Percentiles rank a stretch among this genome's conserved stretches.
Evolutionary conservation across 2,888 invertebrate species (phyloP).

Genomic region (Antheraea yamamai): DNA sequence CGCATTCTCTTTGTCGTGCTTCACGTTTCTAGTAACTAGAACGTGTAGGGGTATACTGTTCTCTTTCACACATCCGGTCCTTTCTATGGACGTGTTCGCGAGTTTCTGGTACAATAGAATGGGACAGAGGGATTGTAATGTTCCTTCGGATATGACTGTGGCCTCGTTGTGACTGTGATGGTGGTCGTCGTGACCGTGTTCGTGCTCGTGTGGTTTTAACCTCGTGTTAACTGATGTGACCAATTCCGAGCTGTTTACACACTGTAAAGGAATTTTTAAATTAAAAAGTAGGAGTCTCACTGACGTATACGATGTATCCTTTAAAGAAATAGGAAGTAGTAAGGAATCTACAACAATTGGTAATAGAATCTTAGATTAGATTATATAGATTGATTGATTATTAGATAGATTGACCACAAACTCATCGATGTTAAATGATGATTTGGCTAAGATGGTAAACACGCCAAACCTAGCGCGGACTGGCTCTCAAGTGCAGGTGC

Average conservation of each 20-base stretch:
- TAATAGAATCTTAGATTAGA: too few species aligned
- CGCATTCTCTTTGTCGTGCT: slow-evolving; percentile 44
- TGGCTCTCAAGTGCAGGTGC: too few species aligned
- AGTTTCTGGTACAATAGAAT: slow-evolving; percentile 85
- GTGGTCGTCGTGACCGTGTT: slow-evolving; percentile 42
- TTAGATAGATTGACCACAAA: too few species aligned
- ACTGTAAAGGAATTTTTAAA: slow-evolving; percentile 55
- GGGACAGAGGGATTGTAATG: slow-evolving; percentile 84
- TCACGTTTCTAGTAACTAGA: slow-evolving; percentile 28
- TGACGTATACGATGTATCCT: not conserved
- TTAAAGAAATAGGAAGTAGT: not conserved
- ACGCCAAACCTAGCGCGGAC: too few species aligned
- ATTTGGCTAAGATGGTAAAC: too few species aligned
- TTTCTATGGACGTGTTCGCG: slow-evolving; percentile 77
- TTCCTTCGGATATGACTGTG: slow-evolving; percentile 51
- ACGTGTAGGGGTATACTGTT: slow-evolving; percentile 31
- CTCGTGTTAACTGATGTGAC: slow-evolving; percentile 68
- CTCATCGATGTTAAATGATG: too few species aligned
- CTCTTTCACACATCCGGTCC: slow-evolving; percentile 81
- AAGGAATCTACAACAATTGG: not conserved
- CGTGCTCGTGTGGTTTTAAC: slow-evolving; percentile 60
- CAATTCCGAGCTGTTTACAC: slow-evolving; percentile 72
- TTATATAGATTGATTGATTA: too few species aligned
- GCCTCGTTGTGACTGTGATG: slow-evolving; percentile 47
- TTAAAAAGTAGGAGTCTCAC: not conserved